Conservation (phyloP, 2,797 vertebrate genomes). For the Morelia viridis region DNA sequence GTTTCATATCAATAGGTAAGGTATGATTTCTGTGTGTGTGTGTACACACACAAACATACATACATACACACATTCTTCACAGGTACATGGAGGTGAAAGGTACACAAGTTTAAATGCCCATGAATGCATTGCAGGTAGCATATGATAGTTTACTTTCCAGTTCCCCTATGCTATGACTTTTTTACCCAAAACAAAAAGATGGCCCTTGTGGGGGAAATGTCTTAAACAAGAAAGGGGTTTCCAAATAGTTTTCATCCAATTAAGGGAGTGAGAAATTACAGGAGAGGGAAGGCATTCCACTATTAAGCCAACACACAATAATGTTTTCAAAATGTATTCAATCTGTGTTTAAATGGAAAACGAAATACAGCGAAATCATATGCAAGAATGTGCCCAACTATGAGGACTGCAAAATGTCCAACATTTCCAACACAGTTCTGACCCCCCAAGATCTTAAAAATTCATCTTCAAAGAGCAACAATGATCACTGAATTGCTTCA, state of each 20-base stretch:
- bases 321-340: neutral
- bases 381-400: neutral
- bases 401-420: neutral
- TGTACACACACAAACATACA: neutral
- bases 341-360: neutral
- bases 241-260: neutral
- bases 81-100: neutral
- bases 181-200: neutral
- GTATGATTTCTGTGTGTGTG: neutral
- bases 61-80: neutral
- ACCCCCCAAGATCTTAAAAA: neutral
- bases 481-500: neutral
- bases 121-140: neutral
- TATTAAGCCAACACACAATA: neutral
- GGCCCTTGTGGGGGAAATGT: neutral
- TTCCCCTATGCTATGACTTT: neutral
- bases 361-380: neutral
- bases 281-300: neutral
- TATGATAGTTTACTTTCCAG: neutral
- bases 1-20: neutral
- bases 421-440: neutral
- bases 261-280: neutral
- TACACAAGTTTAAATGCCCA: neutral
- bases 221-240: neutral
- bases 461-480: neutral